Evolutionary conservation across 2,113 vertebrate genomes (phyloP).

Genomic region (Mobula hypostoma): DNA sequence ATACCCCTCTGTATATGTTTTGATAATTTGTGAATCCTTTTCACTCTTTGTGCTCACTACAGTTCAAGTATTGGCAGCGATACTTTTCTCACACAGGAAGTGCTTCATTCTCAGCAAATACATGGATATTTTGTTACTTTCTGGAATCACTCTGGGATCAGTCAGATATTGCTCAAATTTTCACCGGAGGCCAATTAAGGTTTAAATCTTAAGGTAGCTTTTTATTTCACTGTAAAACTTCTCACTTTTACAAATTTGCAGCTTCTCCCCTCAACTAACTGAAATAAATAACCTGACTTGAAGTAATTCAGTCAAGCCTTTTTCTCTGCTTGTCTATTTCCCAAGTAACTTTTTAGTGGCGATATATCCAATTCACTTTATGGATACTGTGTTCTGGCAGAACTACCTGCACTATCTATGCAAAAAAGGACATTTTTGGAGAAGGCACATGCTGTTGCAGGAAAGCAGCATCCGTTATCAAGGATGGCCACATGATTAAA

Average conservation of each 20-base stretch:
- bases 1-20: background rate
- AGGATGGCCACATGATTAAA: background rate
- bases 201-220: background rate
- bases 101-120: background rate
- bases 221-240: background rate
- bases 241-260: no score
- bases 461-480: no score
- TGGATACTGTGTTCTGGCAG: no score
- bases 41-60: background rate
- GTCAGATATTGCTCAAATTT: background rate
- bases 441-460: background rate
- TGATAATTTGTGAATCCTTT: background rate
- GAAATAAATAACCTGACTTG: background rate
- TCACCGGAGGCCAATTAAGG: background rate
- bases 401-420: background rate
- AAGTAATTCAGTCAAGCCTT: background rate
- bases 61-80: constrained; percentile 7
- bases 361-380: no score
- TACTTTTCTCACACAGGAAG: constrained; percentile 25
- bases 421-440: background rate
- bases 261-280: background rate
- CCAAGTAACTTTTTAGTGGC: background rate
- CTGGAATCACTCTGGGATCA: constrained; percentile 17
- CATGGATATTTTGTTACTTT: background rate
- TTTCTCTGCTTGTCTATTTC: background rate